phyloP scores from a whole-genome alignment of 2,888 invertebrate species.

The Lasioglossum vierecki region DNA sequence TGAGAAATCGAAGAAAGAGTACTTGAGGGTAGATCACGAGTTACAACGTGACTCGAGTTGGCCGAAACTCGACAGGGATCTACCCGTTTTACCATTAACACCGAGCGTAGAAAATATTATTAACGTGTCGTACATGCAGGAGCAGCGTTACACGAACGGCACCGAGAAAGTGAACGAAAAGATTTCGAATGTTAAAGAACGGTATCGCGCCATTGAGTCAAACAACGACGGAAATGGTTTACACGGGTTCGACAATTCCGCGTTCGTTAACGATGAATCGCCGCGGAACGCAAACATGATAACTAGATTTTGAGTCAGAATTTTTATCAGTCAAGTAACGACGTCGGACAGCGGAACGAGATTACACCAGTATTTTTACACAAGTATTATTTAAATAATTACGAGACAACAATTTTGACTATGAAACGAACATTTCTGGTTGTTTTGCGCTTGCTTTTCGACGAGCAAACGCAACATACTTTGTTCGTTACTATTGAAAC shows the following conservation, averaged over 20 bases:
- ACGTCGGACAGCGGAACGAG: not conserved
- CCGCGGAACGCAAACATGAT: constrained; percentile 50
- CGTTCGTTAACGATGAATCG: constrained; percentile 59
- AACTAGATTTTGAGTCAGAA: constrained; percentile 53
- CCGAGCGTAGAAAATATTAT: constrained; percentile 75
- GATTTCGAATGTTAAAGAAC: not conserved
- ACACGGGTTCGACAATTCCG: constrained; percentile 65
- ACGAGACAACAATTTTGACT: constrained; percentile 8
- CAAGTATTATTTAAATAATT: constrained; percentile 40
- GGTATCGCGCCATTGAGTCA: not conserved
- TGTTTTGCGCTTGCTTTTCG: not conserved
- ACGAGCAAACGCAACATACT: not conserved
- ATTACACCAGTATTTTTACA: constrained; percentile 42
- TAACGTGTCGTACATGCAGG: constrained; percentile 48
- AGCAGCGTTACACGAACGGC: not conserved
- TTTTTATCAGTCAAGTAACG: not conserved
- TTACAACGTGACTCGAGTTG: constrained; percentile 86
- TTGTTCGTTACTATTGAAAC: constrained; percentile 11
- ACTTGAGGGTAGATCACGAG: constrained; percentile 87
- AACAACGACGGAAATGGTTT: constrained; percentile 1
- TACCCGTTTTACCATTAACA: constrained; percentile 73
- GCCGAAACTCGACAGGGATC: constrained; percentile 85
- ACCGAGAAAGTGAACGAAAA: not conserved
- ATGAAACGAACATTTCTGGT: constrained; percentile 13
- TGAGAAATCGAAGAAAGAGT: constrained; percentile 87